Evolutionary conservation across 2,113 vertebrate genomes (phyloP).

Genomic region (Acanthisitta chloris): DNA sequence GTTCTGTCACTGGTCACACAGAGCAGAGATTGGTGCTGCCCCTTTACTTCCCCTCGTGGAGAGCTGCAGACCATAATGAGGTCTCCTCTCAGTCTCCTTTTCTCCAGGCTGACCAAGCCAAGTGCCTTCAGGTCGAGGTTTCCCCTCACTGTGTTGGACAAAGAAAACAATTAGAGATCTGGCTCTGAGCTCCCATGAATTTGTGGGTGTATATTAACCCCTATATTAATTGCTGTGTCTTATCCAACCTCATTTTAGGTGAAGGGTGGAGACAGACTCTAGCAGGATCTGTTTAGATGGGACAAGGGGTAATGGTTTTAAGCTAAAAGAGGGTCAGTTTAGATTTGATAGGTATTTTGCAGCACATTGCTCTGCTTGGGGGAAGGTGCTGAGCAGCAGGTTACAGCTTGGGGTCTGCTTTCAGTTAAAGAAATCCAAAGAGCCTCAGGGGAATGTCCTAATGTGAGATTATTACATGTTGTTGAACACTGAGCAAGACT

Average conservation of each 20-base stretch:
- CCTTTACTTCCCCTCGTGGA: no score
- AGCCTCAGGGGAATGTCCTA: background rate
- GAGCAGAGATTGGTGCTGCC: no score
- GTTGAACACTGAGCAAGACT: background rate
- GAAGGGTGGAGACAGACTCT: background rate
- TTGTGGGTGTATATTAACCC: background rate
- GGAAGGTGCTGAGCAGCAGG: background rate
- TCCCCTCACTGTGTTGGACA: background rate
- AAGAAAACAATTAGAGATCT: background rate
- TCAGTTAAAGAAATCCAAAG: background rate
- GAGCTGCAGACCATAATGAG: no score
- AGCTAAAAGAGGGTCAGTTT: no score
- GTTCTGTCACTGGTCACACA: no score
- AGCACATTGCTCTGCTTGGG: background rate
- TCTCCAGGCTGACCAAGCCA: background rate
- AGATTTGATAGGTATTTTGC: background rate
- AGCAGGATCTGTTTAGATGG: background rate
- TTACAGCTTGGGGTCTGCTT: background rate
- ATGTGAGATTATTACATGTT: background rate
- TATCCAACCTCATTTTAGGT: background rate
- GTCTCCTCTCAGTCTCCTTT: no score
- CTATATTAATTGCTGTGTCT: background rate
- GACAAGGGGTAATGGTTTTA: background rate
- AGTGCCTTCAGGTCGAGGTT: background rate
- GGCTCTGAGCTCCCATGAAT: background rate